Evolutionary conservation across 2,113 vertebrate genomes (phyloP).

Genomic region (Aix galericulata): DNA sequence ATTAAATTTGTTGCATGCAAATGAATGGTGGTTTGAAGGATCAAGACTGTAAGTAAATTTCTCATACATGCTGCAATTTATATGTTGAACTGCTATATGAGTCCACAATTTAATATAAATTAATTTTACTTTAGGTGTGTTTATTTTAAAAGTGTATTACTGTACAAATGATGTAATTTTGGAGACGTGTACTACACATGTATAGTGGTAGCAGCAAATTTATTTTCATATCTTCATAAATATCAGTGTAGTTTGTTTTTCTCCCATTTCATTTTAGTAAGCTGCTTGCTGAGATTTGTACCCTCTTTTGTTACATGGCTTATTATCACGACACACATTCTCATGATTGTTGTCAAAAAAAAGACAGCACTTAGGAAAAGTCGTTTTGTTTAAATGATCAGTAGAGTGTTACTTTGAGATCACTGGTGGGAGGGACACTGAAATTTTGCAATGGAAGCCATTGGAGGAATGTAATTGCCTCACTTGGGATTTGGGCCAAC

Average conservation of each 20-base stretch:
- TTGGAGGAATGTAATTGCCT: constrained; percentile 61
- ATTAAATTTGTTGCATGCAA: constrained; percentile 3
- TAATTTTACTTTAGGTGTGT: neutral
- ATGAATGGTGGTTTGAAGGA: neutral
- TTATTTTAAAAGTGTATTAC: neutral
- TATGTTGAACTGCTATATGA: neutral
- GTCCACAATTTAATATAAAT: neutral
- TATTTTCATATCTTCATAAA: neutral
- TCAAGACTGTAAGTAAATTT: constrained; percentile 3
- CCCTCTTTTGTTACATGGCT: neutral
- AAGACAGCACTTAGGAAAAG: neutral
- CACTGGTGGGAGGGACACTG: neutral
- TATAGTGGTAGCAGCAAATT: neutral
- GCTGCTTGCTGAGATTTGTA: constrained; percentile 2
- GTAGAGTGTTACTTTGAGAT: constrained; percentile 35
- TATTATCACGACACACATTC: neutral
- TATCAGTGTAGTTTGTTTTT: neutral
- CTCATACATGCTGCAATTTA: neutral
- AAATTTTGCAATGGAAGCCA: constrained; percentile 23
- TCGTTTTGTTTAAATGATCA: constrained; percentile 54
- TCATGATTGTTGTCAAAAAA: neutral
- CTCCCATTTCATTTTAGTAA: neutral
- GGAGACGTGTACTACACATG: fast-evolving
- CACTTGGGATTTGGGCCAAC: constrained; percentile 61
- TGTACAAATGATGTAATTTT: neutral